Percentiles rank a stretch among this genome's conserved stretches.
phyloP scores from a whole-genome alignment of 2,113 vertebrate species.

The Rhizomys pruinosus region DNA sequence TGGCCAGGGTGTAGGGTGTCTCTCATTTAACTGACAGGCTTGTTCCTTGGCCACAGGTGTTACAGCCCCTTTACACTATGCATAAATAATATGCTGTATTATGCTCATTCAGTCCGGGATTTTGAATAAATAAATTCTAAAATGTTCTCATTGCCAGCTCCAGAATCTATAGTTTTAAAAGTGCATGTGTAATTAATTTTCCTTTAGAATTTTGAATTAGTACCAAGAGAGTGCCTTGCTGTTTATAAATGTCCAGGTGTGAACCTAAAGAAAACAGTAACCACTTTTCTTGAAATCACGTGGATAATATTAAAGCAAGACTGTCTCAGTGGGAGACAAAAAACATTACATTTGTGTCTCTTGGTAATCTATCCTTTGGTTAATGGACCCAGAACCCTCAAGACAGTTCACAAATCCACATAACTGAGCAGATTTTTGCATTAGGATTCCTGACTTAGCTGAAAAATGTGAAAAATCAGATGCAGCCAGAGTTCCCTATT shows the following conservation, averaged over 20 bases:
- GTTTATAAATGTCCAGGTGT: slow-evolving; percentile 72
- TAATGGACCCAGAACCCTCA: slow-evolving; percentile 84
- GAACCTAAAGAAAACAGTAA: slow-evolving; percentile 69
- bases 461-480: slow-evolving; percentile 70
- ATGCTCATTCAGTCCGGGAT: slow-evolving; percentile 33
- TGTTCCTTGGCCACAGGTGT: not conserved
- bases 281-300: slow-evolving; percentile 72
- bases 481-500: slow-evolving; percentile 76
- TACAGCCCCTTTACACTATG: not conserved
- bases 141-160: slow-evolving; percentile 40
- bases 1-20: not conserved
- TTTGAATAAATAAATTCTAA: slow-evolving; percentile 65
- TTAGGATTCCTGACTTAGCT: slow-evolving; percentile 79
- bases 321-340: slow-evolving; percentile 75
- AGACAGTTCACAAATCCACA: slow-evolving; percentile 83
- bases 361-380: slow-evolving; percentile 81
- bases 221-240: slow-evolving; percentile 67
- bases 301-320: slow-evolving; percentile 63
- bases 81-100: slow-evolving; percentile 31
- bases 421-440: slow-evolving; percentile 75
- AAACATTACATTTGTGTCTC: slow-evolving; percentile 81
- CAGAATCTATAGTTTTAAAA: slow-evolving; percentile 73
- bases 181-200: slow-evolving; percentile 74
- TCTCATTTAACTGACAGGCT: slow-evolving; percentile 48
- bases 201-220: slow-evolving; percentile 77